Evolutionary conservation across 2,797 vertebrate species (phyloP).

Genomic region (Apogon hyalosoma): DNA sequence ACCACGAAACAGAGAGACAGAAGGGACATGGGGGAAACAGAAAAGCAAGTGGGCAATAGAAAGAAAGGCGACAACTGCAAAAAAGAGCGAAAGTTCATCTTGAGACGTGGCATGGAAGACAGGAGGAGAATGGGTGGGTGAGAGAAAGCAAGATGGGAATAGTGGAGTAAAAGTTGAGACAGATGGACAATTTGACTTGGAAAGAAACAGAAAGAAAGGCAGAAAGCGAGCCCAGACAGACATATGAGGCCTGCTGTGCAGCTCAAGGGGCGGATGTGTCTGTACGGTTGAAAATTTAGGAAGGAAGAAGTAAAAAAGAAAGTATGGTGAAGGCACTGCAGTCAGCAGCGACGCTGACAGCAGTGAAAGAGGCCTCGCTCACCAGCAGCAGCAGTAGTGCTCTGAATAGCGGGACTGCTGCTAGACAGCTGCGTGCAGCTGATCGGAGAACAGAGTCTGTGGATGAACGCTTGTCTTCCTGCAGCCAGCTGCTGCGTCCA

Average conservation of each 20-base stretch:
- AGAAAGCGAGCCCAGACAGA: slow-evolving; percentile 60
- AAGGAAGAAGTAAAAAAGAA: slow-evolving; percentile 81
- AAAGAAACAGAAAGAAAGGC: slow-evolving; percentile 62
- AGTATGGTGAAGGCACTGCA: slow-evolving; percentile 81
- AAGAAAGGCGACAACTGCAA: slow-evolving; percentile 64
- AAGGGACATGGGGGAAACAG: slow-evolving; percentile 56
- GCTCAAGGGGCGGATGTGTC: slow-evolving; percentile 79
- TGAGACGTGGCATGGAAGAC: slow-evolving; percentile 70
- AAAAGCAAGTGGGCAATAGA: slow-evolving; percentile 48
- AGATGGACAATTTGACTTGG: slow-evolving; percentile 71
- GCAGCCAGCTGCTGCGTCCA: slow-evolving; percentile 91
- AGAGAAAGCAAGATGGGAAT: slow-evolving; percentile 62
- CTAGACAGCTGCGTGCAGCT: slow-evolving; percentile 84
- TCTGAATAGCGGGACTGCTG: slow-evolving; percentile 71
- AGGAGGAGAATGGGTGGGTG: slow-evolving; percentile 59
- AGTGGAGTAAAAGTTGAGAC: slow-evolving; percentile 59
- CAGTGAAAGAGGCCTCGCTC: slow-evolving; percentile 66
- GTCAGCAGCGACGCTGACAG: slow-evolving; percentile 69
- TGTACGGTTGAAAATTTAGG: slow-evolving; percentile 75
- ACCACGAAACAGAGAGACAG: slow-evolving; percentile 67
- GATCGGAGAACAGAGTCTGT: slow-evolving; percentile 87
- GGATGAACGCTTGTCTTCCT: slow-evolving; percentile 88
- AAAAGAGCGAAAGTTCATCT: slow-evolving; percentile 68
- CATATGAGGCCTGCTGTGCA: slow-evolving; percentile 65
- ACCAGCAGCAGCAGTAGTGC: slow-evolving; percentile 45